Evolutionary conservation across 2,888 invertebrate species (phyloP).

Genomic region (Acronicta leporina): DNA sequence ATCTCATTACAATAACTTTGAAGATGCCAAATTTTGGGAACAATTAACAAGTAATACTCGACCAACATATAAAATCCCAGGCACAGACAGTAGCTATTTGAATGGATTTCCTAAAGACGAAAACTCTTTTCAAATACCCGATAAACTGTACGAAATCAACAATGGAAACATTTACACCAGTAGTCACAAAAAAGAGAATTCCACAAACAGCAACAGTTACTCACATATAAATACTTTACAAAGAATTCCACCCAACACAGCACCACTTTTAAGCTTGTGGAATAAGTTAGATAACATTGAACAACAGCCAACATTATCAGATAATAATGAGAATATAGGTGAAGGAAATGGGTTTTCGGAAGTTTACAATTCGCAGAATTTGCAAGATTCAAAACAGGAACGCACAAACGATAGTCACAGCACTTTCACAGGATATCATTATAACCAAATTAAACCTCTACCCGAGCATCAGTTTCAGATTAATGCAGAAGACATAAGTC

Average conservation of each 20-base stretch:
- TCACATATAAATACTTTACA: constrained; percentile 22
- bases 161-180: constrained; percentile 21
- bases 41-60: constrained; percentile 10
- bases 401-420: not conserved
- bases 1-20: constrained; percentile 3
- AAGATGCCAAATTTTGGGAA: constrained; percentile 3
- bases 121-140: constrained; percentile 22
- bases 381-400: constrained; percentile 9
- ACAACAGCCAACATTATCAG: constrained; percentile 35
- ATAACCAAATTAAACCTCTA: constrained; percentile 15
- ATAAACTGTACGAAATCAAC: constrained; percentile 17
- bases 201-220: constrained; percentile 28
- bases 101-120: constrained; percentile 6
- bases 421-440: constrained; percentile 5
- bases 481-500: constrained; percentile 4
- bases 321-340: constrained; percentile 23
- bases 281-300: constrained; percentile 58
- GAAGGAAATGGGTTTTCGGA: constrained; percentile 14
- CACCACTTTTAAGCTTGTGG: constrained; percentile 59
- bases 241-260: constrained; percentile 21
- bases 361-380: constrained; percentile 22
- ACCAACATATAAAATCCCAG: constrained; percentile 12
- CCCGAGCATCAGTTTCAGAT: not conserved
- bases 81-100: not conserved
- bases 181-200: constrained; percentile 31